These are phyloP conservation scores for Illadopsis cleaveri DNA, from an alignment of 2,113 vertebrate species.

Conservation along the genomic window DNA sequence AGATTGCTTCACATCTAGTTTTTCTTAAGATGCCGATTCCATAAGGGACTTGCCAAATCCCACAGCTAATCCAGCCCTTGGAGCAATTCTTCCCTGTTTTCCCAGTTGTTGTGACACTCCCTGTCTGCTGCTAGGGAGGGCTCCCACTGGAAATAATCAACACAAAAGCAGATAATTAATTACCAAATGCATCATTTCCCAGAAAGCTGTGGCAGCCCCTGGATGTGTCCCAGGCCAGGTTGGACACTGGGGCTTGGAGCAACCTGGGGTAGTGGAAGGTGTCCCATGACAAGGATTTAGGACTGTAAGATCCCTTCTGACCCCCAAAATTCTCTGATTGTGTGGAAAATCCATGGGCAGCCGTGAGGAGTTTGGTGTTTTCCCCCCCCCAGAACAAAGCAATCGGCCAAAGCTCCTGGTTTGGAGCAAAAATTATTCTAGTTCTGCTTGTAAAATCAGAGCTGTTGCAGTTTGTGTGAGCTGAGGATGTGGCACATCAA, in stretches of 20 bases:
- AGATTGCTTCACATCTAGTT: not conserved
- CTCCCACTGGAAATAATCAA: not conserved
- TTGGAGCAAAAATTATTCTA: not conserved
- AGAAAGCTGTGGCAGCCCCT: not conserved
- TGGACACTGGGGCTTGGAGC: not conserved
- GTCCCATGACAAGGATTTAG: not conserved
- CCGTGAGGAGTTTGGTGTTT: not conserved
- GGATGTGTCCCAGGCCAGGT: not conserved
- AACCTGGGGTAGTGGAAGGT: not conserved
- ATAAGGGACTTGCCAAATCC: not conserved
- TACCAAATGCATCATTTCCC: not conserved
- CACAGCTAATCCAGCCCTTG: not conserved
- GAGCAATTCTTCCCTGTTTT: not conserved
- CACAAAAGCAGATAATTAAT: rapidly evolving
- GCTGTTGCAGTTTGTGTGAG: not conserved
- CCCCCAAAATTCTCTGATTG: not conserved
- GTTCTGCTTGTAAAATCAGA: not conserved
- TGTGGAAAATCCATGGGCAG: rapidly evolving
- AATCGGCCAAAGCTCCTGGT: rapidly evolving
- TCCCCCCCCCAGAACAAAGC: not conserved
- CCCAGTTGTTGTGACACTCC: not conserved
- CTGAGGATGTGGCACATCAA: not conserved
- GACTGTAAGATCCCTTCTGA: not conserved
- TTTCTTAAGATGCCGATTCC: not conserved
- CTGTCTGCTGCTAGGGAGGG: not conserved